Conservation (phyloP, 2,797 vertebrate genomes). For the Tangara arthus region DNA sequence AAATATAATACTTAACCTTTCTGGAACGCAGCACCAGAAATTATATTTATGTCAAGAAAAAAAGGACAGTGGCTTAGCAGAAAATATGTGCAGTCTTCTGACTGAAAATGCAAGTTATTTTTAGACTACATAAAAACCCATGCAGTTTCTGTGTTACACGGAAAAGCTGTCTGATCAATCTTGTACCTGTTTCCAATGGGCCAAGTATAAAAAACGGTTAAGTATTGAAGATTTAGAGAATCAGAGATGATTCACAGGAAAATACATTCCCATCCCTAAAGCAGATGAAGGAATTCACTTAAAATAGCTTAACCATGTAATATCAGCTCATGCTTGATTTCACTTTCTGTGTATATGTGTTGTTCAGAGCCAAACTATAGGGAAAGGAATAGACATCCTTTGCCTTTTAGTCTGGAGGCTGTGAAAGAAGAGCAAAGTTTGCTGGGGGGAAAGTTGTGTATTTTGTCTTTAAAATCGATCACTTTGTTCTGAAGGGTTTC, state of each 20-base stretch:
- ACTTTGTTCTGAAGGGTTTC: neutral
- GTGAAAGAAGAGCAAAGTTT: neutral
- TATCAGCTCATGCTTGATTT: neutral
- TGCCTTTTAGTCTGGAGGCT: neutral
- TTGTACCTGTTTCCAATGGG: neutral
- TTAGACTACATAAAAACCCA: neutral
- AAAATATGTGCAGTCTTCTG: neutral
- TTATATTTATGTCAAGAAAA: neutral
- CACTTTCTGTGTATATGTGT: neutral
- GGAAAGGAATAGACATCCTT: neutral
- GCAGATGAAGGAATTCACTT: neutral
- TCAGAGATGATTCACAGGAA: slow-evolving; percentile 3
- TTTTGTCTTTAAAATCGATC: neutral
- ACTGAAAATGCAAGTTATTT: slow-evolving; percentile 13
- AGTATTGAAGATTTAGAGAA: neutral
- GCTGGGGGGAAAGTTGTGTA: neutral
- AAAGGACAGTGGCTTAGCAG: neutral
- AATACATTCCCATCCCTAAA: neutral
- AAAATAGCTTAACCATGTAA: slow-evolving; percentile 4
- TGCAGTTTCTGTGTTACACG: neutral
- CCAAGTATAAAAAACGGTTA: neutral
- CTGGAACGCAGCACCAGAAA: neutral
- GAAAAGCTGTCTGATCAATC: neutral
- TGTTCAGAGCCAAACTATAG: neutral
- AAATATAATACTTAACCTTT: neutral